A percentile compares a stretch with the other conserved stretches of the same genome.
These are phyloP conservation scores for Tachina lurida DNA, from an alignment of 2,888 invertebrate species.

Conservation along the genomic window DNA sequence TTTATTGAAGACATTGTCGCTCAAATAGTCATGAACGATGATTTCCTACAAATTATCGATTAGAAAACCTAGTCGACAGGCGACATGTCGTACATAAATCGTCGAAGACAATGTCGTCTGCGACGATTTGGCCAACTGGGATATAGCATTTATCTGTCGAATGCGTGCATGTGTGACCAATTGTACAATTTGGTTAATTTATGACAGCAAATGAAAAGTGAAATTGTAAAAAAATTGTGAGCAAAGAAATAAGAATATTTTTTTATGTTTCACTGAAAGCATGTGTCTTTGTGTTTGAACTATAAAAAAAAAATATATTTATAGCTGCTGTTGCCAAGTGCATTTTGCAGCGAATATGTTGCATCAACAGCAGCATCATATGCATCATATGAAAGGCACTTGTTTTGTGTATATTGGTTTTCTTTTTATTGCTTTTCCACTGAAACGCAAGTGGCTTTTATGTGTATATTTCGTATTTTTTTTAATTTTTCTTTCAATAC, in stretches of 20 bases:
- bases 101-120: too few relatives aligned
- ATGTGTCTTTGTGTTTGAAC: background rate
- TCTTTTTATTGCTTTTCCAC: constrained; percentile 20
- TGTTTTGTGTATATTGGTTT: constrained; percentile 14
- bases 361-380: constrained; percentile 7
- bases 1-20: too few relatives aligned
- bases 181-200: constrained; percentile 53
- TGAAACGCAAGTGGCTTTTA: constrained; percentile 44
- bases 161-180: constrained; percentile 18
- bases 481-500: constrained; percentile 24
- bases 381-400: constrained; percentile 19
- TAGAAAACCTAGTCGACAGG: too few relatives aligned
- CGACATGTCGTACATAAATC: too few relatives aligned
- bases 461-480: background rate
- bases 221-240: constrained; percentile 36
- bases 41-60: too few relatives aligned
- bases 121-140: too few relatives aligned
- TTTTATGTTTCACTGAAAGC: constrained; percentile 19
- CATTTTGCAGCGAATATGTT: constrained; percentile 7
- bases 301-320: constrained; percentile 21
- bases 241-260: background rate
- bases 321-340: constrained; percentile 33
- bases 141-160: constrained; percentile 1
- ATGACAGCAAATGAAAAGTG: constrained; percentile 58
- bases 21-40: too few relatives aligned